phyloP scores from a whole-genome alignment of 1,140 invertebrate species.

The Micrasema longulum region DNA sequence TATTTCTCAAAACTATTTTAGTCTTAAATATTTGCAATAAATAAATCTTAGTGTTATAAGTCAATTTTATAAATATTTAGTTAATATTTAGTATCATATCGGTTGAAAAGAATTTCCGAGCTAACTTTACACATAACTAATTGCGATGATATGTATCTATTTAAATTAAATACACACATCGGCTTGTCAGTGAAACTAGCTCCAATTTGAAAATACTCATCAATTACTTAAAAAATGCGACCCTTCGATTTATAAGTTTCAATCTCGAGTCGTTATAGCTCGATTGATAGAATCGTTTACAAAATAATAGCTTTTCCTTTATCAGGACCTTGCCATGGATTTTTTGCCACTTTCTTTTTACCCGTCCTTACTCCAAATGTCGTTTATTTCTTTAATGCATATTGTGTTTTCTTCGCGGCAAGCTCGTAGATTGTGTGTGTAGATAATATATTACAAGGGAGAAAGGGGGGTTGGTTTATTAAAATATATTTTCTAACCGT shows the following conservation, averaged over 20 bases:
- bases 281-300: slow-evolving; percentile 39
- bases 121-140: no score
- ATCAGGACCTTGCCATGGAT: slow-evolving; percentile 31
- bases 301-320: slow-evolving; percentile 37
- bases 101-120: no score
- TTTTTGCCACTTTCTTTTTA: no score
- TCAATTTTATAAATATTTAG: no score
- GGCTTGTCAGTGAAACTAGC: no score
- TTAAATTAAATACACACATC: no score
- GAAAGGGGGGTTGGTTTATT: slow-evolving; percentile 51
- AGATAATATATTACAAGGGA: slow-evolving; percentile 54
- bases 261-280: slow-evolving; percentile 5
- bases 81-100: no score
- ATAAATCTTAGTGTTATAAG: no score
- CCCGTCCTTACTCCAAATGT: slow-evolving; percentile 51
- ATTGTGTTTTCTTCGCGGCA: slow-evolving; percentile 55
- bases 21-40: no score
- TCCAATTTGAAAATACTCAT: neutral
- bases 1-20: no score
- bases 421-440: slow-evolving; percentile 55
- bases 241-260: slow-evolving; percentile 18
- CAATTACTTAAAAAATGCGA: no score
- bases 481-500: slow-evolving; percentile 53
- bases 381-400: slow-evolving; percentile 56
- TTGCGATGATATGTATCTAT: no score